A percentile compares a stretch with the other conserved stretches of the same genome.
phyloP scores from a whole-genome alignment of 1,140 invertebrate genomes.

The Pseudomyrmex concolor region DNA sequence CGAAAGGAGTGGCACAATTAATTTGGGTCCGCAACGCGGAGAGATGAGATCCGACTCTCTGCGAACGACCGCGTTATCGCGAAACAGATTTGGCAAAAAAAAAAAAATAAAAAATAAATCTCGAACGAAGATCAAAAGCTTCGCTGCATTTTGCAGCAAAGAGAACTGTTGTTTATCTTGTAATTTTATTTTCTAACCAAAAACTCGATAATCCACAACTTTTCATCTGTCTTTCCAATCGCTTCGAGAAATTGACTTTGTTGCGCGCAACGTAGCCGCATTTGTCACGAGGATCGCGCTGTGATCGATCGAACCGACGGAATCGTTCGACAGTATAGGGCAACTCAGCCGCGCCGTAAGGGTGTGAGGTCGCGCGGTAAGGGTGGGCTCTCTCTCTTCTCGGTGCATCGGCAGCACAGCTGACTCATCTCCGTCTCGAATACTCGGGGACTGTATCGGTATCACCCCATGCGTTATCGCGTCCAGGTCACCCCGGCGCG shows the following conservation, averaged over 20 bases:
- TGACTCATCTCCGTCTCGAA: slow-evolving; percentile 77
- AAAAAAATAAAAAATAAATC: not conserved
- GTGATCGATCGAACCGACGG: slow-evolving; percentile 62
- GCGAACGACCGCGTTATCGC: slow-evolving; percentile 8
- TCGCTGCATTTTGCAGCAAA: too few species aligned
- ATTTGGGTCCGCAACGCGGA: slow-evolving; percentile 46
- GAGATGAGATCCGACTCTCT: slow-evolving; percentile 14
- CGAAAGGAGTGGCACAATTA: slow-evolving; percentile 63
- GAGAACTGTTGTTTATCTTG: too few species aligned
- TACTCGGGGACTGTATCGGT: slow-evolving; percentile 78
- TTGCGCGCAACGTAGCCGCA: not conserved
- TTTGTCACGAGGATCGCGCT: slow-evolving; percentile 63
- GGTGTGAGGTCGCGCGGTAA: slow-evolving; percentile 16
- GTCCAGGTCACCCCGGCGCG: slow-evolving; percentile 55
- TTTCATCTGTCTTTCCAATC: not conserved
- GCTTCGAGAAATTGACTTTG: not conserved
- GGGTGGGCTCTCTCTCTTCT: slow-evolving; percentile 41
- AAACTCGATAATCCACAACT: too few species aligned
- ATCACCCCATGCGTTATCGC: slow-evolving; percentile 80
- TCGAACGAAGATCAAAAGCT: not conserved
- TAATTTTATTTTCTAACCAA: too few species aligned
- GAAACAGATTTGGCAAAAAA: not conserved
- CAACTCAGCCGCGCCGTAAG: slow-evolving; percentile 27
- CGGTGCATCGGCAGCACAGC: slow-evolving; percentile 55
- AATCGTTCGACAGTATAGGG: slow-evolving; percentile 28